Base-by-base conservation (phyloP, 35 echinoderm and acorn worm genomes). In the Apostichopus japonicus region DNA sequence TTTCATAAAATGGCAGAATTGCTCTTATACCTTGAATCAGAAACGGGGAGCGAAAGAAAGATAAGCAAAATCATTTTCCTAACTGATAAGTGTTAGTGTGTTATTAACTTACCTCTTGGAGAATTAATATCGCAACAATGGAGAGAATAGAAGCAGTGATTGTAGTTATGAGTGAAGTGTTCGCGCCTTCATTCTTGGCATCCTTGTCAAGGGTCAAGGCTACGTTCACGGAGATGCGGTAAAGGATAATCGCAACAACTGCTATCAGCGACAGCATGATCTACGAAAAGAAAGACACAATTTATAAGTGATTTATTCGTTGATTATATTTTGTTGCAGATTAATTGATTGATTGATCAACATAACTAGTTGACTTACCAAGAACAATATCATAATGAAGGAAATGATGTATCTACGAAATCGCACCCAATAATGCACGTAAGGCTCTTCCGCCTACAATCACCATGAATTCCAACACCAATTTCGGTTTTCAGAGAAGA, bases 121-220 rank as follows among this genome's bases (percentile, higher is more conserved):
- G 97, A 11, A 94, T 91, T 87, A 99, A 93, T 65, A 99, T 99
- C 77, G 96, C 62, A 61, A 94, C 67, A 52, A 99, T 87, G 22
- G 90, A 94, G 91, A 99, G 94, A 24, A 25, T 54, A 56, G 97
- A 99, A 15, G 97, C 97, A 23, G 97, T 99, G 16, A 92, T 33
- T 0, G 97, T 94, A 7, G 97, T 99, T 23, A 99, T 94, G 57
- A 99, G 83, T 24, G 97, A 99, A 63, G 97, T 87, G 11, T 93
- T 79, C 10, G 95, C 94, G 7, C 93, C 91, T 77, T 94, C 92
- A 89, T 96, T 94, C 17, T 93, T 90, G 72, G 87, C 71, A 14
- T 71, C 79, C 6, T 87, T 73, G n/a, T 90, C 56, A 27, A 27
- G 25, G 16, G 95, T 93, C 10, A 99, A 82, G 79, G 97, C 97